phyloP scores from a whole-genome alignment of 23 tunicate genomes.

The Phallusia fumigata region DNA sequence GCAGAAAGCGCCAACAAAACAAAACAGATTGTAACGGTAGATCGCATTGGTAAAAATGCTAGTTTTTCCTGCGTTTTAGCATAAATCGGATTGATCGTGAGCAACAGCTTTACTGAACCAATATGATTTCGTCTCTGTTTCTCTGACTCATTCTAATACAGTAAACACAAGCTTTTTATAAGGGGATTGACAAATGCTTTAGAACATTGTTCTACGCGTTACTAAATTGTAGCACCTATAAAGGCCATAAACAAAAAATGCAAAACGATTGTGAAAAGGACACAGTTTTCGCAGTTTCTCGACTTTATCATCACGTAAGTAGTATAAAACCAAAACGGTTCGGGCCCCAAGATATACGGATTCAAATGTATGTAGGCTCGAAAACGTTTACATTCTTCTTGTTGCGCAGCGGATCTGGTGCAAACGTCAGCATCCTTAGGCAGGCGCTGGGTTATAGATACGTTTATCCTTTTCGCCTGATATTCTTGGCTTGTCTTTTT shows the following conservation, averaged over 20 bases:
- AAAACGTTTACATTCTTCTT: neutral
- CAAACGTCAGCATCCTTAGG: neutral
- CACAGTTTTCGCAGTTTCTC: neutral
- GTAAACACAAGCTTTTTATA: no score
- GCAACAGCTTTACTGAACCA: no score
- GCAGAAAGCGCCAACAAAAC: neutral
- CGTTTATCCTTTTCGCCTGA: neutral
- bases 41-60: neutral
- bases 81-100: no score
- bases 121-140: no score
- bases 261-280: neutral
- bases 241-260: neutral
- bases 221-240: no score
- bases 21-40: neutral
- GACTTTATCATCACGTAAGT: neutral
- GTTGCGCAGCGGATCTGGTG: neutral
- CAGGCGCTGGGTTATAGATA: neutral
- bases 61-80: no score
- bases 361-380: neutral
- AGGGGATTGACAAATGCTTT: no score
- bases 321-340: no score
- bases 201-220: no score
- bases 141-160: no score
- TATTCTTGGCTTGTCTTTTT: neutral
- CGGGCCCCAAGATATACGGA: neutral